Evolutionary conservation across 2,888 invertebrate genomes (phyloP).

Genomic region (Antitype chi): DNA sequence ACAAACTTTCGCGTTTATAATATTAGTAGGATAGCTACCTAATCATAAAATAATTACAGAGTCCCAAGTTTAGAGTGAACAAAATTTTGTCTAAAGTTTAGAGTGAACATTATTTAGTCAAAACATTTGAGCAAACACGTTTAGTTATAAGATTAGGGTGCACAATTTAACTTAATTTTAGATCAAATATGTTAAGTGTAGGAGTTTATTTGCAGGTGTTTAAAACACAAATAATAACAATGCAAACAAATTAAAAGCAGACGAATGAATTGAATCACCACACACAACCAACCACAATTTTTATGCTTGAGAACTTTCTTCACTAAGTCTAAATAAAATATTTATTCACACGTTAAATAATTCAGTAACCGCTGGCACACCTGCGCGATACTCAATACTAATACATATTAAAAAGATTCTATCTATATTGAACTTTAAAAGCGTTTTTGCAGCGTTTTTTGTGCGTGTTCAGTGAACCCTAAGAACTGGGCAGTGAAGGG

Average conservation of each 20-base stretch:
- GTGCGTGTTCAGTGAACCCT: conserved; percentile 47
- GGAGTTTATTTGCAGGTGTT: not conserved
- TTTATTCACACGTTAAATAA: conserved; percentile 57
- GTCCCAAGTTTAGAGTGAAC: not conserved
- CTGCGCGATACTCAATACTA: conserved; percentile 44
- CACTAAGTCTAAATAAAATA: conserved; percentile 27
- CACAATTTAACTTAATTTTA: not conserved
- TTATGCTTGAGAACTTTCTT: conserved; percentile 22
- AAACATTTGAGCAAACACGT: not conserved
- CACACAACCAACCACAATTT: not conserved
- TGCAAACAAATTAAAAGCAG: not conserved
- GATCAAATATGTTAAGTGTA: not conserved
- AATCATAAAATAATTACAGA: not conserved
- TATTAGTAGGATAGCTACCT: too few species aligned
- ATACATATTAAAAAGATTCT: conserved; percentile 60
- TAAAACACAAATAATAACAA: not conserved
- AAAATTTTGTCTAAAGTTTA: not conserved
- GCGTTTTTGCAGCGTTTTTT: conserved; percentile 63
- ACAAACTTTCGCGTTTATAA: too few species aligned
- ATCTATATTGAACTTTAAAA: conserved; percentile 58
- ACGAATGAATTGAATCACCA: not conserved
- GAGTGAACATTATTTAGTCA: not conserved
- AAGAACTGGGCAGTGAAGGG: conserved; percentile 36
- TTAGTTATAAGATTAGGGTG: too few species aligned
- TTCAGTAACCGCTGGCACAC: conserved; percentile 45